phyloP scores from a whole-genome alignment of 2,797 vertebrate genomes.

The Diplodus puntazzo region DNA sequence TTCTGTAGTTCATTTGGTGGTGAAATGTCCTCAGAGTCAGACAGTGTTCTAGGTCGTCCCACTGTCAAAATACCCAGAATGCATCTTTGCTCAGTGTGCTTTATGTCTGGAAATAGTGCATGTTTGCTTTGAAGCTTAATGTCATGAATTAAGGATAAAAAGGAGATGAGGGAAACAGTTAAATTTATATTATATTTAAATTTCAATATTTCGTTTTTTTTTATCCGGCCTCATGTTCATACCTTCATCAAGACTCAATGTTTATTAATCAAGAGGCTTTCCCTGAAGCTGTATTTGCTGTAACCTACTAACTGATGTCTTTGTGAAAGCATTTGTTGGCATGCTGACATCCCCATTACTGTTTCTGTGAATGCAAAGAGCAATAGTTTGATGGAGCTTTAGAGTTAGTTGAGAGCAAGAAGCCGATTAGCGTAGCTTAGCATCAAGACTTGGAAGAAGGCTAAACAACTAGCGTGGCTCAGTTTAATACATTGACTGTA shows the following conservation, averaged over 20 bases:
- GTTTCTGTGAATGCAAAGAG: not conserved
- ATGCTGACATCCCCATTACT: not conserved
- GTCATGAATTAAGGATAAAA: not conserved
- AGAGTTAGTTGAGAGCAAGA: not conserved
- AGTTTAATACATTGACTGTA: not conserved
- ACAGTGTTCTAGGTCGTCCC: conserved; percentile 13
- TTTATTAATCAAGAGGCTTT: not conserved
- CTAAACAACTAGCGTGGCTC: not conserved
- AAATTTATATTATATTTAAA: conserved; percentile 6
- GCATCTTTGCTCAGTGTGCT: not conserved
- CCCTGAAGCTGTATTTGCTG: not conserved
- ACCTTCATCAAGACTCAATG: not conserved
- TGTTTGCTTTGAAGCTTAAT: conserved; percentile 11
- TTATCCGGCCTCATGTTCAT: not conserved
- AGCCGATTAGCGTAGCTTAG: not conserved
- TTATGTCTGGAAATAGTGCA: not conserved
- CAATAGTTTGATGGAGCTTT: not conserved
- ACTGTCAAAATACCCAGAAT: conserved; percentile 8
- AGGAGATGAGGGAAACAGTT: not conserved
- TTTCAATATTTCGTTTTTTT: not conserved
- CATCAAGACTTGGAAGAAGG: not conserved
- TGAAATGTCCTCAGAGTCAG: conserved; percentile 33
- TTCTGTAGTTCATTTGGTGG: conserved; percentile 39
- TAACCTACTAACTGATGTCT: not conserved
- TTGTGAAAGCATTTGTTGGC: not conserved